Evolutionary conservation across 2,113 vertebrate species (phyloP).

Genomic region (Trematomus loennbergii): DNA sequence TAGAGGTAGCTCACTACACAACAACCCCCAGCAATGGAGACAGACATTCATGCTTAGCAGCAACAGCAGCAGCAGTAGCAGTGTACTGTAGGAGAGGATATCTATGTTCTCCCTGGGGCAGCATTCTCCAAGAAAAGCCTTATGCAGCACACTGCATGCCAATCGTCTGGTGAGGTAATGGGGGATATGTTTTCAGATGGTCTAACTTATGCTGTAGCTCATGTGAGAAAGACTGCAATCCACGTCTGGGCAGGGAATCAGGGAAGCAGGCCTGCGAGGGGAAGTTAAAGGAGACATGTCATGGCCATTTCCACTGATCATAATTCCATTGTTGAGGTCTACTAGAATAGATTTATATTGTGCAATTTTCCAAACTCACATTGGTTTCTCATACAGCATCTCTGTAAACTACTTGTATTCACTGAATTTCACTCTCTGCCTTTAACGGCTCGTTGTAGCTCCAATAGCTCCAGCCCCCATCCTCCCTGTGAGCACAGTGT

Average conservation of each 20-base stretch:
- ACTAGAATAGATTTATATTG: too few species aligned
- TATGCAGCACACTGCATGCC: conserved; percentile 67
- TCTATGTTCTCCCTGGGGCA: conserved; percentile 74
- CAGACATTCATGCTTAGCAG: conserved; percentile 62
- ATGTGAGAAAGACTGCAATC: conserved; percentile 66
- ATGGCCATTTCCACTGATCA: too few species aligned
- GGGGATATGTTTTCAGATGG: conserved; percentile 77
- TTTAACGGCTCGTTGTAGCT: too few species aligned
- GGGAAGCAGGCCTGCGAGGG: conserved; percentile 42
- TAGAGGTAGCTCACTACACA: conserved; percentile 72
- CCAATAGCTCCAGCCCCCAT: too few species aligned
- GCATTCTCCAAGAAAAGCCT: conserved; percentile 72
- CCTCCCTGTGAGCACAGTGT: too few species aligned
- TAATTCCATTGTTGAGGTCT: too few species aligned
- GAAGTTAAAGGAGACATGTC: too few species aligned
- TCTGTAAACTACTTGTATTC: too few species aligned
- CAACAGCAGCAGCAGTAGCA: conserved; percentile 44
- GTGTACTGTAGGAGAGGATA: conserved; percentile 60
- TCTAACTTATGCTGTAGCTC: conserved; percentile 74
- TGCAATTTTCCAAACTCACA: too few species aligned
- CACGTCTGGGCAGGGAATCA: conserved; percentile 57
- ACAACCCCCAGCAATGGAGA: conserved; percentile 64
- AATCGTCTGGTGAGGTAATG: conserved; percentile 68
- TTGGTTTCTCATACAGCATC: too few species aligned
- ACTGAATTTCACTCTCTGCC: too few species aligned